Evolutionary conservation across 1,140 invertebrate genomes (phyloP), one percentile per base, ranked within the genome.

Genomic region (Antheraea mylitta): DNA sequence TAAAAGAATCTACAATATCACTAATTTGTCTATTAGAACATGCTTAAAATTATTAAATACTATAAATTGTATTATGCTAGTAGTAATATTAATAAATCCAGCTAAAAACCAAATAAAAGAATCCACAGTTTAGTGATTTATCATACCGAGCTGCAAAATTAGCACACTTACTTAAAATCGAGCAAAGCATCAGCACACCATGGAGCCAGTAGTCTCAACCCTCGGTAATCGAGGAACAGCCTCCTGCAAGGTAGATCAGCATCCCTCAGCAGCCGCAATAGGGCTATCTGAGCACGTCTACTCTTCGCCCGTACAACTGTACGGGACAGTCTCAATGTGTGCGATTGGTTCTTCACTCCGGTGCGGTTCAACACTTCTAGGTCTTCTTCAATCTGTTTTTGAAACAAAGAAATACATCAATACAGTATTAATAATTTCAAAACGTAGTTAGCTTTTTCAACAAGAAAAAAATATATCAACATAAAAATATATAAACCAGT

Each of bases 201-300:
- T 58, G 96, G 97, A 93, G 98, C 98, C 58, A 99, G 93, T 30
- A 99, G 90, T 10, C 96, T 93, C 37, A 99, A 92, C 0, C 98
- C 98, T 83, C 99, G 97, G 92, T 99, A 99, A 92, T 99, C 98
- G 16, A 99, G 92, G 89, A 99, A 99, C 36, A 99, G 93, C 36
- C 98, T 92, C 18, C 96, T 95, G 91, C 95, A 99, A 1, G 95
- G 96, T n/a, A n/a, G n/a, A 80, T 97, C 96, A 0, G 96, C 96
- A 67, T 94, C 93, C 10, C 95, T 93, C 66, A 97, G 93, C 8
- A 97, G 89, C 8, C 94, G 93, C 61, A 98, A 87, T 11, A 98
- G 90, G 65, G 95, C 94, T 0, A 94, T 92, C 69, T 97, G 94
- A 36, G 96, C 95, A 63, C 95, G 93, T 30, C 94, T 89, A 70